Base-by-base conservation (phyloP, 2,113 vertebrate species). In the Glaucomys volans region DNA sequence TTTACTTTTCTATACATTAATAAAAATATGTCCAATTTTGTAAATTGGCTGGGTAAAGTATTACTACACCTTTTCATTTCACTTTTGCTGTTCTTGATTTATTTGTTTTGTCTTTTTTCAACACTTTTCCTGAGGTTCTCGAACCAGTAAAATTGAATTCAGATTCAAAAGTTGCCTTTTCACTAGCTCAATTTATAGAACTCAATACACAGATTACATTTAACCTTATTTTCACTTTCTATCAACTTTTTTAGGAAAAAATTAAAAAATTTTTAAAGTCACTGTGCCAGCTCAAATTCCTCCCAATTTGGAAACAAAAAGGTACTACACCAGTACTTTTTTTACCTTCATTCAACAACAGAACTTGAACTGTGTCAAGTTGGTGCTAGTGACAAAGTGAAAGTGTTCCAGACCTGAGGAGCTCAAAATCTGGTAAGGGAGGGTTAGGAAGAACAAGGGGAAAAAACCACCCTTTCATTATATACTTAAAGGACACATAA, bases 181-280 rank as follows among this genome's bases (percentile, higher is more conserved):
- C 32, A 81, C 32, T 42, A 84, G 5, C 22, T 88, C 42, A 47
- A 67, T 87, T 24, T 52, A 6, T 59, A 88, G 85, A 22, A 64
- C 12, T 88, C 76, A 87, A 54, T 26, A 90, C 4, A 93, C 42
- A 57, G 12, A 84, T 83, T 54, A 72, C 17, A 40, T 91, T 91
- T 85, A 93, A 83, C 69, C 89, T 94, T 24, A 82, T 81, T 86
- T 95, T 82, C 67, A 88, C 10, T 90, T 80, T 59, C n/a, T 81
- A 86, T 37, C 67, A 90, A 95, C 4, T 26, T 76, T 80, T 88
- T 80, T 71, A 47, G 37, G 54, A 91, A 47, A 75, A 69, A 40
- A 82, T 57, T 37, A 47, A 47, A 47, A 47, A 47, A 47, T 87
- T 81, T 85, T 22, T 35, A 59, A 92, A 52, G 35, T 96, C 44